Percentiles rank a stretch among this genome's conserved stretches.
These are phyloP conservation scores for Dallia pectoralis DNA, from an alignment of 2,797 vertebrate genomes.

Conservation along the genomic window DNA sequence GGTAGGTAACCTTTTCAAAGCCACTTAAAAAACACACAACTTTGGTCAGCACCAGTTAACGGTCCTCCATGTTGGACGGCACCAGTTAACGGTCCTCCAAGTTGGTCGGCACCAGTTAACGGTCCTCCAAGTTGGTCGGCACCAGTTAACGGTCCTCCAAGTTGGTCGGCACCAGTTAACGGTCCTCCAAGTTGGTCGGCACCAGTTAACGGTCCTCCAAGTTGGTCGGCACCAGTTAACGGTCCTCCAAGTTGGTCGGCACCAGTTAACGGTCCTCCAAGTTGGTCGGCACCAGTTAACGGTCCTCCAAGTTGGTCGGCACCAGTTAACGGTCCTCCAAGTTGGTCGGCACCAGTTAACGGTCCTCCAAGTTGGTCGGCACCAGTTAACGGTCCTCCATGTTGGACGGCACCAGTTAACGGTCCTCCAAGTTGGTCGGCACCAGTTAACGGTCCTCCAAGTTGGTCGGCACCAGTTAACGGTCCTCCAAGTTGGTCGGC, in stretches of 20 bases:
- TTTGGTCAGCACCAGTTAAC: neutral
- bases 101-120: neutral
- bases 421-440: neutral
- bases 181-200: neutral
- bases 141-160: neutral
- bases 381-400: neutral
- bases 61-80: neutral
- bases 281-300: neutral
- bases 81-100: neutral
- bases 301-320: neutral
- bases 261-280: neutral
- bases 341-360: neutral
- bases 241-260: neutral
- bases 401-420: neutral
- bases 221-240: neutral
- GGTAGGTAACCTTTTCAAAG: constrained; percentile 63
- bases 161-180: neutral
- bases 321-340: neutral
- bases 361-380: neutral
- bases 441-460: neutral
- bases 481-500: neutral
- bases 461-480: neutral
- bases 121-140: neutral
- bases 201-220: neutral
- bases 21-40: no score